Percentiles rank a stretch among this genome's conserved stretches.
These are phyloP conservation scores for Conger conger DNA, from an alignment of 2,113 vertebrate species.

Conservation along the genomic window DNA sequence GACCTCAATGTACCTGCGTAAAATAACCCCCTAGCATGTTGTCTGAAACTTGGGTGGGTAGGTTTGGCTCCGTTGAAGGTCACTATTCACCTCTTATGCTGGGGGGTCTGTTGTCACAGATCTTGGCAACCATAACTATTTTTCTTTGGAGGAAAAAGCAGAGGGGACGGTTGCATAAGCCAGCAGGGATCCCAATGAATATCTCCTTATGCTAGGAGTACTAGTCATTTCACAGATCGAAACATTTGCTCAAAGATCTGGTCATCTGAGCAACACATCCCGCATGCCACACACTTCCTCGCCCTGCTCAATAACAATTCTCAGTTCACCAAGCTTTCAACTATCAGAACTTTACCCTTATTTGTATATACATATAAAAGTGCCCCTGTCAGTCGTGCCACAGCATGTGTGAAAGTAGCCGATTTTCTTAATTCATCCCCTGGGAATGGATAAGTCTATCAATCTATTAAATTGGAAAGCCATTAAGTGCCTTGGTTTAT, in stretches of 20 bases:
- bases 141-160: slow-evolving; percentile 40
- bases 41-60: neutral
- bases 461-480: slow-evolving; percentile 99
- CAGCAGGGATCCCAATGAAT: neutral
- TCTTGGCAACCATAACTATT: slow-evolving; percentile 46
- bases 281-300: slow-evolving; percentile 55
- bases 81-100: neutral
- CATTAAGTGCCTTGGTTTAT: slow-evolving; percentile 99
- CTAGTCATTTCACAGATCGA: neutral
- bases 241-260: neutral
- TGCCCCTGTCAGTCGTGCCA: slow-evolving; percentile 84
- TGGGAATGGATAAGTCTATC: slow-evolving; percentile 99
- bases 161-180: neutral
- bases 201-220: neutral
- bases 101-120: neutral
- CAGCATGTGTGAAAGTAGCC: slow-evolving; percentile 91
- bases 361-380: slow-evolving; percentile 69
- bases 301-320: slow-evolving; percentile 90
- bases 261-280: slow-evolving; percentile 41
- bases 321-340: slow-evolving; percentile 71
- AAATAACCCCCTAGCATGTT: neutral
- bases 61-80: neutral
- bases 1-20: slow-evolving; percentile 41
- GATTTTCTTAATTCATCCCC: slow-evolving; percentile 99
- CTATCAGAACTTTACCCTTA: slow-evolving; percentile 75